Evolutionary conservation across 2,888 invertebrate genomes (phyloP).

Genomic region (Chloroclysta siterata): DNA sequence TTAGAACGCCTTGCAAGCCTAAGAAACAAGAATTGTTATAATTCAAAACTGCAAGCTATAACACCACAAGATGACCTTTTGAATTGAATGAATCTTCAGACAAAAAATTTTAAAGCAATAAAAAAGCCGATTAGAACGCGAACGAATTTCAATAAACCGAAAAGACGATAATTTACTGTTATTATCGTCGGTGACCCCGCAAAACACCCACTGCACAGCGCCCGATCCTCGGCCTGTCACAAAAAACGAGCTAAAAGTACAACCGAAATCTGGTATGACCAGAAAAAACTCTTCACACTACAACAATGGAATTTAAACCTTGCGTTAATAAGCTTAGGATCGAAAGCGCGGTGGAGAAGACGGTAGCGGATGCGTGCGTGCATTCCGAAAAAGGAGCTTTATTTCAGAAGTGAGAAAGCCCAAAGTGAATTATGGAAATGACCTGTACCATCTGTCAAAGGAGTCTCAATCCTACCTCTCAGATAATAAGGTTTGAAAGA

Average conservation of each 20-base stretch:
- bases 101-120: slow-evolving; percentile 37
- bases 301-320: slow-evolving; percentile 54
- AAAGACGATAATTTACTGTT: slow-evolving; percentile 83
- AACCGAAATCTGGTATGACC: slow-evolving; percentile 78
- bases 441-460: slow-evolving; percentile 41
- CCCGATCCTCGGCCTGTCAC: slow-evolving; percentile 72
- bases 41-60: slow-evolving; percentile 1
- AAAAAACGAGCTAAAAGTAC: slow-evolving; percentile 75
- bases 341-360: slow-evolving; percentile 42
- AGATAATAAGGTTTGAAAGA: slow-evolving; percentile 51
- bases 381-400: slow-evolving; percentile 79
- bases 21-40: neutral
- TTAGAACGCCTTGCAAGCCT: neutral
- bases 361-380: slow-evolving; percentile 53
- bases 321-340: slow-evolving; percentile 47
- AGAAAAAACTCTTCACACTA: slow-evolving; percentile 60
- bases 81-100: slow-evolving; percentile 30
- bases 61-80: slow-evolving; percentile 26
- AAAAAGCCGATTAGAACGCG: slow-evolving; percentile 73
- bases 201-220: slow-evolving; percentile 80
- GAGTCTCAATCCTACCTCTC: slow-evolving; percentile 50
- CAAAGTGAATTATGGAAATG: slow-evolving; percentile 81
- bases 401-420: slow-evolving; percentile 82
- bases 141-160: slow-evolving; percentile 80
- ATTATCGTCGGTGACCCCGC: slow-evolving; percentile 84